A percentile compares a stretch with the other conserved stretches of the same genome.
These are phyloP conservation scores for Pelvicachromis taeniatus DNA, from an alignment of 2,113 vertebrate genomes.

Conservation along the genomic window DNA sequence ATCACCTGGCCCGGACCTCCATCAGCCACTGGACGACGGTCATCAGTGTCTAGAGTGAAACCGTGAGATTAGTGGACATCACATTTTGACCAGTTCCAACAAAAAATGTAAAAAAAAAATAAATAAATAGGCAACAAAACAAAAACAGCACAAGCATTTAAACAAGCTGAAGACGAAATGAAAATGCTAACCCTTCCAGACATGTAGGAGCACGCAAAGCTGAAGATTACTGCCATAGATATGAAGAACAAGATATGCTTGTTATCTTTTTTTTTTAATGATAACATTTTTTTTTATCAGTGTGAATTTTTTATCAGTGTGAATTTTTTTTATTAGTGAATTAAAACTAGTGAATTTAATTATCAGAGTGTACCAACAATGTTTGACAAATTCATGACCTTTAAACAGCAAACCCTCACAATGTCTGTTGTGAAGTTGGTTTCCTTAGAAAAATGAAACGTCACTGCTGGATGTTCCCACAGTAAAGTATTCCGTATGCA, in stretches of 20 bases:
- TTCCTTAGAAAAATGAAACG: background rate
- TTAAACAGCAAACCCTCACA: background rate
- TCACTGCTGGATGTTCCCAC: background rate
- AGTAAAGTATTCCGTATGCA: accelerated
- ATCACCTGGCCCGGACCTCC: constrained; percentile 79
- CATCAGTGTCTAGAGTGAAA: constrained; percentile 66
- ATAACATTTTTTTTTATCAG: too few relatives aligned
- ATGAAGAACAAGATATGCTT: background rate
- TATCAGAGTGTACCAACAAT: background rate
- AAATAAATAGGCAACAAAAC: background rate
- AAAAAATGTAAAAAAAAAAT: background rate
- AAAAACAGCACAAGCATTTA: background rate
- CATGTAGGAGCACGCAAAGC: constrained; percentile 41
- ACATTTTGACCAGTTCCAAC: background rate
- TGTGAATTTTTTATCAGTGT: too few relatives aligned
- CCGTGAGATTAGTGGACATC: background rate
- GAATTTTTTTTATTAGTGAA: too few relatives aligned
- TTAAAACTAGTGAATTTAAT: background rate
- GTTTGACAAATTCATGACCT: background rate
- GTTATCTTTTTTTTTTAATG: background rate
- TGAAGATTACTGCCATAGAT: background rate
- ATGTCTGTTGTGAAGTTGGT: background rate
- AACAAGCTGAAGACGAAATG: background rate
- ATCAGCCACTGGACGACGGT: constrained; percentile 74
- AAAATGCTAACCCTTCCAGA: background rate